These are phyloP conservation scores for Drosophila pachea DNA, from an alignment of 1,140 invertebrate genomes.

Conservation along the genomic window DNA sequence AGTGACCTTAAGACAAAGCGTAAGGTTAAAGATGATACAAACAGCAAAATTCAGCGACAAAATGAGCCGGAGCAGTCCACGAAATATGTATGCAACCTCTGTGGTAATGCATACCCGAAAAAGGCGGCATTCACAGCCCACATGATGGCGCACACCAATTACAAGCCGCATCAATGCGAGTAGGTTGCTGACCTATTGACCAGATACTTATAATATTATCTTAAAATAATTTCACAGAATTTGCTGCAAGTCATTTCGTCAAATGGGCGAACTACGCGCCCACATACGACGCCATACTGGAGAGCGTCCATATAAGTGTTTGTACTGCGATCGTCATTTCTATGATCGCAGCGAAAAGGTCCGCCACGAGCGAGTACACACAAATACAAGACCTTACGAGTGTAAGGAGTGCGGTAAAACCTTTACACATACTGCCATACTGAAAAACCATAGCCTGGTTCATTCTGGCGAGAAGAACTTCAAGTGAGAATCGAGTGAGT, in stretches of 20 bases:
- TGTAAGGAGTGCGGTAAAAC: conserved; percentile 81
- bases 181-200: conserved; percentile 23
- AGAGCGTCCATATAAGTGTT: conserved; percentile 69
- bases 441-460: conserved; percentile 67
- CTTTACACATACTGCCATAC: conserved; percentile 80
- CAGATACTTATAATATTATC: too few relatives aligned
- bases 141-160: conserved; percentile 62
- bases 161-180: conserved; percentile 75
- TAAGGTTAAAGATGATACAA: conserved; percentile 22
- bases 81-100: conserved; percentile 57
- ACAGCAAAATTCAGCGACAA: background rate
- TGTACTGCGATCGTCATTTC: conserved; percentile 68
- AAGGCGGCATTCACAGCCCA: conserved; percentile 58
- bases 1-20: conserved; percentile 49
- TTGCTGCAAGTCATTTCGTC: conserved; percentile 65
- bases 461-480: conserved; percentile 72
- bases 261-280: conserved; percentile 66
- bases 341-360: conserved; percentile 71
- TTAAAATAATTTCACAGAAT: conserved; percentile 40
- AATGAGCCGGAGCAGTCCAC: background rate
- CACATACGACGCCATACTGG: conserved; percentile 73
- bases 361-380: conserved; percentile 80
- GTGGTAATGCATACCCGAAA: conserved; percentile 63
- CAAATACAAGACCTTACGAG: conserved; percentile 81
- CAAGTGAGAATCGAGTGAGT: conserved; percentile 23